Evolutionary conservation across 2,113 vertebrate species (phyloP).

Genomic region (Gallinago paraguaiae): DNA sequence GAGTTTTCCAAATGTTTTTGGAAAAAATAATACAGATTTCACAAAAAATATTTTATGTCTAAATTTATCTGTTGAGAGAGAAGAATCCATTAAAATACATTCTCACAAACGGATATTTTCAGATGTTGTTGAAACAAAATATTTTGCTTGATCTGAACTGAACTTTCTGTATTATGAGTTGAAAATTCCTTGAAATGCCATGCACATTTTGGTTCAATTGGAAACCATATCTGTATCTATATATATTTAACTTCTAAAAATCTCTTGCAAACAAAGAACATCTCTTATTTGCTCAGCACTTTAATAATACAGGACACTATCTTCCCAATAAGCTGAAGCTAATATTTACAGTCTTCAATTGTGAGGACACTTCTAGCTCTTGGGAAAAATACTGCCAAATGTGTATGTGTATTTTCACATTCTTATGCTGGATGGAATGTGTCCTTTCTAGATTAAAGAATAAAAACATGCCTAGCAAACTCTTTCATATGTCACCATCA

Average conservation of each 20-base stretch:
- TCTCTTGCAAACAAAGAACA: constrained; percentile 36
- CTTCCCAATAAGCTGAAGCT: constrained; percentile 31
- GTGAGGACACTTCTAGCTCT: constrained; percentile 1
- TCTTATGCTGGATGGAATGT: background rate
- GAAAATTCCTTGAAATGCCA: background rate
- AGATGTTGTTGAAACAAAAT: background rate
- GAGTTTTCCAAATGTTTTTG: background rate
- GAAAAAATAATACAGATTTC: background rate
- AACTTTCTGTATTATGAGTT: background rate
- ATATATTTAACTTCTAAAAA: constrained; percentile 26
- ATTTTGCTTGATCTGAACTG: background rate
- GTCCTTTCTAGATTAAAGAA: background rate
- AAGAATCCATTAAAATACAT: background rate
- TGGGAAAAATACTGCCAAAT: background rate
- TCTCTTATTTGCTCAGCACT: constrained; percentile 28
- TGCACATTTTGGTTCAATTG: background rate
- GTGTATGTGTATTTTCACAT: background rate
- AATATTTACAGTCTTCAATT: constrained; percentile 49
- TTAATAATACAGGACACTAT: constrained; percentile 20
- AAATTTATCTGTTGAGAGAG: background rate
- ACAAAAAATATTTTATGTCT: background rate
- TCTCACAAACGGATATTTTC: background rate
- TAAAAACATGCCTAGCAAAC: background rate
- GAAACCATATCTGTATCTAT: background rate
- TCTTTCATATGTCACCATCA: background rate